A percentile compares a stretch with the other conserved stretches of the same genome.
Evolutionary conservation across 2,113 vertebrate genomes (phyloP).

Genomic region (Sciurus niger): DNA sequence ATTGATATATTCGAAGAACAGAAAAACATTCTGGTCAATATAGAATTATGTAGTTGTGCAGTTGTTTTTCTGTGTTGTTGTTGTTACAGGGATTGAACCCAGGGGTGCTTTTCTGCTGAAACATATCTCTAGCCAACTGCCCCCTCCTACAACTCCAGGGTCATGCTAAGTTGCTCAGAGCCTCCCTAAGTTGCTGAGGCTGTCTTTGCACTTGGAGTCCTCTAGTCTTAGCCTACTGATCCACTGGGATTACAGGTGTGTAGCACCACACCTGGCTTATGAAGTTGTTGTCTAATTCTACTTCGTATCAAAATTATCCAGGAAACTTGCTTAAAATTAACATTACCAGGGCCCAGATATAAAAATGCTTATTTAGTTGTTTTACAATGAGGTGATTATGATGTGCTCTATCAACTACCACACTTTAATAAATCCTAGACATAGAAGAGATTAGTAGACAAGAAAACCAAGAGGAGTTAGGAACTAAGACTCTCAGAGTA

Average conservation of each 20-base stretch:
- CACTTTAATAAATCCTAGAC: neutral
- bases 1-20: neutral
- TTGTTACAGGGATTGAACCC: no score
- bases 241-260: no score
- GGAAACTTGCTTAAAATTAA: conserved; percentile 17
- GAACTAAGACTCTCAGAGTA: neutral
- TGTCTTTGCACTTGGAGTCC: no score
- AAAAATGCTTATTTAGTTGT: neutral
- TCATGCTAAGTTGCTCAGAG: no score
- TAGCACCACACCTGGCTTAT: no score
- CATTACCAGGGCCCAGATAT: neutral
- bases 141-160: no score
- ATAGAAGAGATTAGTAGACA: neutral
- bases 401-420: neutral
- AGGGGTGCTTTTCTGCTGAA: no score
- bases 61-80: no score
- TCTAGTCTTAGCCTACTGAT: no score
- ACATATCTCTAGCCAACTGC: no score
- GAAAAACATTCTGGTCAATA: neutral
- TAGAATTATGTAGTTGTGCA: neutral
- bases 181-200: no score
- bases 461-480: neutral
- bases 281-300: neutral
- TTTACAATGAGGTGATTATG: neutral
- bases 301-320: neutral